Conservation (phyloP, 1,140 invertebrate genomes). For the Aphis craccivora region DNA sequence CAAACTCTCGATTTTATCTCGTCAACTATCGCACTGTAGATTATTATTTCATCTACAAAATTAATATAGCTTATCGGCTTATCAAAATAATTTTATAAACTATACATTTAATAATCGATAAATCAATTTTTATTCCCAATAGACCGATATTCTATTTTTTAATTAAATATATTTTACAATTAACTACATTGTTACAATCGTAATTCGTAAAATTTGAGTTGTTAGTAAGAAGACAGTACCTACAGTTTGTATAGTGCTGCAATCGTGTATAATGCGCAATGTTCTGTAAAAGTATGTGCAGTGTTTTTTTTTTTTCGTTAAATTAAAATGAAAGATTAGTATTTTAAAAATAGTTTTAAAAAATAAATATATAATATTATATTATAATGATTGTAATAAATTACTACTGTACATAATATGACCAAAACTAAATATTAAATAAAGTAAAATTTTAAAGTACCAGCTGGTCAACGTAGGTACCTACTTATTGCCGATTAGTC, state of each 20-base stretch:
- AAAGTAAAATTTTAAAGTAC: background rate
- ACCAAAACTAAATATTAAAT: background rate
- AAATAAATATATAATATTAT: too few relatives aligned
- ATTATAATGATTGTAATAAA: background rate
- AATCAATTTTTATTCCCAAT: background rate
- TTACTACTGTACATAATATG: background rate
- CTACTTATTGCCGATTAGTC: background rate
- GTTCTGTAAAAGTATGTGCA: background rate
- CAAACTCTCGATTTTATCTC: too few relatives aligned
- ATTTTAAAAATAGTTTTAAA: background rate
- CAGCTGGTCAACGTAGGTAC: background rate
- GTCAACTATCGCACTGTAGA: background rate
- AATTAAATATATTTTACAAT: too few relatives aligned
- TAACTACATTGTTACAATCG: too few relatives aligned
- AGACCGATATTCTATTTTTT: too few relatives aligned
- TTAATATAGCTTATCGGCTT: background rate
- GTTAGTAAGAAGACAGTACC: too few relatives aligned
- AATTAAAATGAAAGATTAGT: background rate
- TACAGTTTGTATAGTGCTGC: background rate
- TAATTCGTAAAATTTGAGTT: too few relatives aligned
- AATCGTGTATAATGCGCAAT: background rate
- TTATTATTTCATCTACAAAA: background rate
- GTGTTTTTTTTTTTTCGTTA: background rate
- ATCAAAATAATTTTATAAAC: background rate
- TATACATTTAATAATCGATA: too few relatives aligned